Percentiles rank a stretch among this genome's conserved stretches.
phyloP scores from a whole-genome alignment of 2,888 invertebrate genomes.

The Apamea monoglypha region DNA sequence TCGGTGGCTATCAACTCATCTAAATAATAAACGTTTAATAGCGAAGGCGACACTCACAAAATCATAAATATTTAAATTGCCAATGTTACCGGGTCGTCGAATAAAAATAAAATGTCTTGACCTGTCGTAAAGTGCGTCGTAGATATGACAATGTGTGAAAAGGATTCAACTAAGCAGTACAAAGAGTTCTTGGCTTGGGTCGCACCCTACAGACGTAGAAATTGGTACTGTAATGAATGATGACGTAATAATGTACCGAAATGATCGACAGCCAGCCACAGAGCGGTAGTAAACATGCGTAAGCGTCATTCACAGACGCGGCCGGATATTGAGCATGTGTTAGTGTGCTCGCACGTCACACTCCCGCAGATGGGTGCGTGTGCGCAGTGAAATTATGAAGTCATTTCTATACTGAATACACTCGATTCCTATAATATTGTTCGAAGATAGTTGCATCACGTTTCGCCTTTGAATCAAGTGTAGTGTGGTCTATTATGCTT shows the following conservation, averaged over 20 bases:
- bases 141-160: constrained; percentile 39
- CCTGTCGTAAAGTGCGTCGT: constrained; percentile 45
- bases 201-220: constrained; percentile 62
- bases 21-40: constrained; percentile 44
- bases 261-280: constrained; percentile 82
- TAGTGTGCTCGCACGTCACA: constrained; percentile 68
- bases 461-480: constrained; percentile 72
- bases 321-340: constrained; percentile 79
- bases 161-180: constrained; percentile 53
- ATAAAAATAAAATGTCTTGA: constrained; percentile 46
- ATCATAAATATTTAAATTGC: constrained; percentile 58
- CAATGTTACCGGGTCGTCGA: constrained; percentile 31
- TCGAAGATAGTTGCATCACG: constrained; percentile 74
- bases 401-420: constrained; percentile 81
- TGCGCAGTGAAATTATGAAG: constrained; percentile 81
- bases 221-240: constrained; percentile 73
- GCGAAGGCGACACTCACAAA: constrained; percentile 27
- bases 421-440: constrained; percentile 72
- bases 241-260: constrained; percentile 83
- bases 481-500: constrained; percentile 72
- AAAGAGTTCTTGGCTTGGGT: constrained; percentile 65
- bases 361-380: constrained; percentile 64
- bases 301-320: constrained; percentile 86
- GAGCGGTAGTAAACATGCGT: constrained; percentile 86
- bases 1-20: constrained; percentile 40